phyloP scores from a whole-genome alignment of 2,797 vertebrate genomes.

The Thunnus albacares region DNA sequence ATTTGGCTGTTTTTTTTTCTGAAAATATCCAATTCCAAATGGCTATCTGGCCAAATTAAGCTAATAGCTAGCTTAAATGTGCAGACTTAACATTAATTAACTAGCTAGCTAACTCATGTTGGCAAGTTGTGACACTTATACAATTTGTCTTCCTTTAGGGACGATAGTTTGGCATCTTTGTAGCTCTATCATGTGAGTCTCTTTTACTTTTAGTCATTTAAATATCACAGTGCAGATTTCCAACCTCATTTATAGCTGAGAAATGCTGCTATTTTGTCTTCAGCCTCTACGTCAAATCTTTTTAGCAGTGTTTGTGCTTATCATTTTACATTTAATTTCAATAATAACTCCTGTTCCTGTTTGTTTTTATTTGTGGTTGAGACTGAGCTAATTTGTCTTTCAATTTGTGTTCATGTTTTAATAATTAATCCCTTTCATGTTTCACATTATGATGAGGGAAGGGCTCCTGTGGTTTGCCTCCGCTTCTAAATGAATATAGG shows the following conservation, averaged over 20 bases:
- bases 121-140: no score
- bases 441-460: not conserved
- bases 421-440: not conserved
- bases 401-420: not conserved
- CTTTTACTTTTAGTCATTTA: not conserved
- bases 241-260: not conserved
- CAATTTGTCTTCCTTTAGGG: no score
- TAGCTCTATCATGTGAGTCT: not conserved
- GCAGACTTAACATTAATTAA: no score
- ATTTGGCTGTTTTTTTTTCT: not conserved
- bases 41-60: no score
- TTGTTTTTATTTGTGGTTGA: not conserved
- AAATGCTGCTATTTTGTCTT: not conserved
- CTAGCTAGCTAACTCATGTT: not conserved
- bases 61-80: no score
- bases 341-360: not conserved
- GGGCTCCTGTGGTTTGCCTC: not conserved
- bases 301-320: not conserved
- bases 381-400: not conserved
- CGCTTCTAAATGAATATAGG: constrained; percentile 48
- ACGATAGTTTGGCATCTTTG: no score
- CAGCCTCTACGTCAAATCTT: not conserved
- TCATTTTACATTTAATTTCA: no score
- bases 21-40: no score
- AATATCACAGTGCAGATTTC: not conserved